These are phyloP conservation scores for Cottoperca gobio DNA, from an alignment of 2,797 vertebrate species.

Conservation along the genomic window DNA sequence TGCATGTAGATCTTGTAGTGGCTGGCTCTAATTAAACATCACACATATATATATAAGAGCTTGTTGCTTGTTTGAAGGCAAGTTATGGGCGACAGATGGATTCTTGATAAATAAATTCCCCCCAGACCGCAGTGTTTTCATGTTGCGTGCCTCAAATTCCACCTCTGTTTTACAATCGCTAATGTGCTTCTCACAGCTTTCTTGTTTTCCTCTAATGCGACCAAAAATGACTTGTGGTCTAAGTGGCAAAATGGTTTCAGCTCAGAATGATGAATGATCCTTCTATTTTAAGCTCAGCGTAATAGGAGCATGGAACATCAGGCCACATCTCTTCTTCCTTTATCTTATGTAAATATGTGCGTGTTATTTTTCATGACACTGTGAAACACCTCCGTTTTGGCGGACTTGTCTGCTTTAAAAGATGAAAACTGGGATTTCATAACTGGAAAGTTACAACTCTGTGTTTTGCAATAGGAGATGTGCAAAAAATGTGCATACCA, in stretches of 20 bases:
- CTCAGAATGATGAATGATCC: slow-evolving; percentile 62
- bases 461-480: slow-evolving; percentile 61
- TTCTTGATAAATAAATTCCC: slow-evolving; percentile 82
- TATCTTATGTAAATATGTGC: slow-evolving; percentile 39
- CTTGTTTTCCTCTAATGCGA: slow-evolving; percentile 76
- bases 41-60: slow-evolving; percentile 68
- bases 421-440: slow-evolving; percentile 43
- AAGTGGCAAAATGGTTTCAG: slow-evolving; percentile 69
- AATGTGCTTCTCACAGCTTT: slow-evolving; percentile 80
- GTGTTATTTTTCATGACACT: slow-evolving; percentile 16
- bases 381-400: slow-evolving; percentile 35
- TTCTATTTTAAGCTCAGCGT: slow-evolving; percentile 67
- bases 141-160: slow-evolving; percentile 82
- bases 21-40: slow-evolving; percentile 76
- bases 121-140: slow-evolving; percentile 82
- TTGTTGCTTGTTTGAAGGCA: slow-evolving; percentile 71
- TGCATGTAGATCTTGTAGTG: slow-evolving; percentile 40
- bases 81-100: slow-evolving; percentile 80
- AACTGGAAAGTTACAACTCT: slow-evolving; percentile 58
- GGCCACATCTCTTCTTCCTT: slow-evolving; percentile 26
- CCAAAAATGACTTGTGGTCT: slow-evolving; percentile 75
- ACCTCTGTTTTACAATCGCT: slow-evolving; percentile 82
- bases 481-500: slow-evolving; percentile 23
- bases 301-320: slow-evolving; percentile 43
- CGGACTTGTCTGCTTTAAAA: slow-evolving; percentile 42